These are phyloP conservation scores for Macrostomum lignano DNA, from an alignment of 1,140 invertebrate genomes.

Conservation along the genomic window DNA sequence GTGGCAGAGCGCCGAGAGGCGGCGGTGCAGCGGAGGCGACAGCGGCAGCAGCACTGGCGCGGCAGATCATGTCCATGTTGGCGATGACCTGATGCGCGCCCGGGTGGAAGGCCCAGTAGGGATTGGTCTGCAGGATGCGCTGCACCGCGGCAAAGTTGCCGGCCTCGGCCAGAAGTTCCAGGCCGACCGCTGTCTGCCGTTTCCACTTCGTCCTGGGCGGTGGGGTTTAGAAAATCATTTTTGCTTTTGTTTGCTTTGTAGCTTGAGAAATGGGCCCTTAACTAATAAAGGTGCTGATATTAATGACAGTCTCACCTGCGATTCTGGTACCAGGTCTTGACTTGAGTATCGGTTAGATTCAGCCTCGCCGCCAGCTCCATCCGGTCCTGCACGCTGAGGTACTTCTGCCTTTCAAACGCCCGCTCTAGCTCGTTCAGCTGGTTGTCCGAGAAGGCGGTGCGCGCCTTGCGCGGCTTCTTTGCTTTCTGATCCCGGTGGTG, in stretches of 20 bases:
- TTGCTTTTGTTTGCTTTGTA: not conserved
- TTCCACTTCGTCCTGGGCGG: conserved; percentile 84
- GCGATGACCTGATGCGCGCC: conserved; percentile 18
- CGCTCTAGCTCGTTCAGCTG: conserved; percentile 79
- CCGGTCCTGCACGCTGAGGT: conserved; percentile 82
- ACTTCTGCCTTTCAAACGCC: conserved; percentile 87
- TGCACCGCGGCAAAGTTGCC: conserved; percentile 87
- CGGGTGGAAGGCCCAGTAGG: conserved; percentile 34
- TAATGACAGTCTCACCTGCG: conserved; percentile 41
- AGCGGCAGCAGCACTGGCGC: no score
- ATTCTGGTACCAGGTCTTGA: conserved; percentile 98
- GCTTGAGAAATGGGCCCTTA: not conserved
- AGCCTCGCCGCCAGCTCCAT: conserved; percentile 88
- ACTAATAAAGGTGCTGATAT: conserved; percentile 7
- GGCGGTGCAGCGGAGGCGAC: no score
- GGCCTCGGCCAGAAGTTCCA: conserved; percentile 75
- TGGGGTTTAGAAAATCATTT: conserved; percentile 3
- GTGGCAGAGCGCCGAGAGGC: no score
- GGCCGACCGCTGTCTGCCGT: conserved; percentile 73
- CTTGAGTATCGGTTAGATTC: conserved; percentile 82
- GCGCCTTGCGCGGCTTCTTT: conserved; percentile 82
- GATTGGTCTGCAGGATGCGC: conserved; percentile 46
- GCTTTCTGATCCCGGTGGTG: no score
- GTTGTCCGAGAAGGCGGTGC: conserved; percentile 91
- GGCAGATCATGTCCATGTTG: conserved; percentile 21